These are phyloP conservation scores for Takifugu ocellatus DNA, from an alignment of 2,797 vertebrate genomes.

Conservation along the genomic window DNA sequence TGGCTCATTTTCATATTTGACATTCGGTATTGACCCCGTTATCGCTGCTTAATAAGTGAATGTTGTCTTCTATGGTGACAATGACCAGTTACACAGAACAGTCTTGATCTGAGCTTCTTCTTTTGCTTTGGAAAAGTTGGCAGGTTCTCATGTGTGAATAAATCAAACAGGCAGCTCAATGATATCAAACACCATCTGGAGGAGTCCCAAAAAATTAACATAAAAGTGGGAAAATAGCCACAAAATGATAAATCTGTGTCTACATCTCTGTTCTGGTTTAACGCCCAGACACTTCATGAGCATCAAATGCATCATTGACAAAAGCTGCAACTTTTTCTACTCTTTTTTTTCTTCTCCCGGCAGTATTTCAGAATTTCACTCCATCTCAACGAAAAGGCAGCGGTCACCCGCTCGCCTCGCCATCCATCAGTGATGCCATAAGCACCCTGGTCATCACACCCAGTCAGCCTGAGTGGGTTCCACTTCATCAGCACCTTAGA, in stretches of 20 bases:
- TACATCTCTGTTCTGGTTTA: slow-evolving; percentile 29
- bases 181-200: slow-evolving; percentile 48
- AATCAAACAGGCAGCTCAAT: slow-evolving; percentile 47
- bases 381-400: slow-evolving; percentile 42
- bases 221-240: slow-evolving; percentile 27
- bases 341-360: background rate
- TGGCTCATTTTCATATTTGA: too few relatives aligned
- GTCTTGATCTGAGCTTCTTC: slow-evolving; percentile 24
- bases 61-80: slow-evolving; percentile 29
- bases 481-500: slow-evolving; percentile 8
- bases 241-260: slow-evolving; percentile 32
- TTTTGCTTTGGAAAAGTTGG: slow-evolving; percentile 25
- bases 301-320: slow-evolving; percentile 47
- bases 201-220: slow-evolving; percentile 48
- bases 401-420: slow-evolving; percentile 8
- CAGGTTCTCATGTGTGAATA: slow-evolving; percentile 34
- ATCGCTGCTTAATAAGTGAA: slow-evolving; percentile 6
- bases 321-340: slow-evolving; percentile 34
- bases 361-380: slow-evolving; percentile 22
- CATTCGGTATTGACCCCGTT: too few relatives aligned
- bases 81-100: slow-evolving; percentile 33
- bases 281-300: slow-evolving; percentile 21
- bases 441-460: slow-evolving; percentile 27
- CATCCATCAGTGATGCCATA: slow-evolving; percentile 35
- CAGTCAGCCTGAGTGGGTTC: slow-evolving; percentile 5